Base-by-base conservation (phyloP, 2,888 invertebrate species). In the Leptopilina myrica region DNA sequence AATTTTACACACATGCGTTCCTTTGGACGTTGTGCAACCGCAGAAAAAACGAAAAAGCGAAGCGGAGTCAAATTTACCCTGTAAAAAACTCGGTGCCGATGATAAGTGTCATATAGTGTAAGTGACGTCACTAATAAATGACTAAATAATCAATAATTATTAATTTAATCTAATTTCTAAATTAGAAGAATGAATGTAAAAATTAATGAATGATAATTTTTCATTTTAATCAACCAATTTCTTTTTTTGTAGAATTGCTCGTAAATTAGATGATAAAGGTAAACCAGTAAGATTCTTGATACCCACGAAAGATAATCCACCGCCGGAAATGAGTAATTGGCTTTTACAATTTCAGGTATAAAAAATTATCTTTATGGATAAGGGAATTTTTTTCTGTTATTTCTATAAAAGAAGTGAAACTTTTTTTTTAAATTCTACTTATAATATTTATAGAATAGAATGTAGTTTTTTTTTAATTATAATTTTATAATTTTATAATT, bases 261-360 rank as follows among this genome's bases (percentile, higher is more conserved):
- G 90, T 83, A 91, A 88, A 80, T 79, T 88, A 64, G 91, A 92
- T 46, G 91, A 91, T 64, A 91, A 90, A 81, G 87, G 88, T n/a
- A 92, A 92, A 86, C 91, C 90, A 62, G 84, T 88, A 77, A 87
- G 94, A 83, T 93, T 93, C 78, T 91, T 95, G 53, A 95, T 95
- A 87, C 95, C 96, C 64, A 95, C 96, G n/a, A 95, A 95, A 91
- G 95, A 95, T 87, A 95, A 96, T 93, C 96, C 96, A 78, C 96
- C 96, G 11, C 95, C 95, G 6, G 96, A 96, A 88, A 93, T 97
- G 92, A 94, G 93, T 83, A 94, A 94, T 86, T 97, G 96, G 96
- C 92, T 97, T 82, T 90, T 93, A 78, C 95, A 95, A 88, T 96
- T 96, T 92, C 95, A 95, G 92, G 95, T 94, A 88, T 79, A 82